These are phyloP conservation scores for Mycteria americana DNA, from an alignment of 2,797 vertebrate genomes.

Conservation along the genomic window DNA sequence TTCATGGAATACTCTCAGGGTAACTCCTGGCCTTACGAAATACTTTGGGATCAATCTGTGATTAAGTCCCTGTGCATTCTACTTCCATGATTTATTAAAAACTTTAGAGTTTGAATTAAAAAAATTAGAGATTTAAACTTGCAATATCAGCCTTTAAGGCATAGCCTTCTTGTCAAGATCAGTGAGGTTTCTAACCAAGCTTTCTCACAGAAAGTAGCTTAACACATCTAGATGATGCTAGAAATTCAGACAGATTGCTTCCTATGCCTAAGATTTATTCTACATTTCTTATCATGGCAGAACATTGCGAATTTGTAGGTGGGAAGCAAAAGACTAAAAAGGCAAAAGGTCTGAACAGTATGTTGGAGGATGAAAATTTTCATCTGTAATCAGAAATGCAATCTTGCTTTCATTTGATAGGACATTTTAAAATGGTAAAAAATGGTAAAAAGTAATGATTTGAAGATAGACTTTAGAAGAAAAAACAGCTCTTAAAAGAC, in stretches of 20 bases:
- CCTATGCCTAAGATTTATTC: neutral
- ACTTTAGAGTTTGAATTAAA: neutral
- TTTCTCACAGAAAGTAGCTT: neutral
- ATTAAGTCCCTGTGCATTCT: neutral
- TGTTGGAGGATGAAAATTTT: neutral
- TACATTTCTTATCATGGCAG: neutral
- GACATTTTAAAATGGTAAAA: neutral
- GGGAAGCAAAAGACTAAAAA: neutral
- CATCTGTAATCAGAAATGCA: neutral
- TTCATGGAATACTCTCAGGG: neutral
- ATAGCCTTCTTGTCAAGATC: neutral
- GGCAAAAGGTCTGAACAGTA: neutral
- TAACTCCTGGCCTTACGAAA: neutral
- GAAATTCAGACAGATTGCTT: neutral
- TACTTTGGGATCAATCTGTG: neutral
- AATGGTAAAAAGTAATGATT: neutral
- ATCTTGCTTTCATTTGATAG: neutral
- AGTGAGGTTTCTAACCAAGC: neutral
- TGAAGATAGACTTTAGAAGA: neutral
- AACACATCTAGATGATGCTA: neutral
- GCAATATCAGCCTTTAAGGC: neutral
- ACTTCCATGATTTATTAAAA: neutral
- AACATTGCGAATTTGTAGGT: neutral
- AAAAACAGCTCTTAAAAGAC: neutral
- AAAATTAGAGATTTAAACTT: neutral